Conservation (phyloP, 2,888 invertebrate species). For the Eurois occulta region DNA sequence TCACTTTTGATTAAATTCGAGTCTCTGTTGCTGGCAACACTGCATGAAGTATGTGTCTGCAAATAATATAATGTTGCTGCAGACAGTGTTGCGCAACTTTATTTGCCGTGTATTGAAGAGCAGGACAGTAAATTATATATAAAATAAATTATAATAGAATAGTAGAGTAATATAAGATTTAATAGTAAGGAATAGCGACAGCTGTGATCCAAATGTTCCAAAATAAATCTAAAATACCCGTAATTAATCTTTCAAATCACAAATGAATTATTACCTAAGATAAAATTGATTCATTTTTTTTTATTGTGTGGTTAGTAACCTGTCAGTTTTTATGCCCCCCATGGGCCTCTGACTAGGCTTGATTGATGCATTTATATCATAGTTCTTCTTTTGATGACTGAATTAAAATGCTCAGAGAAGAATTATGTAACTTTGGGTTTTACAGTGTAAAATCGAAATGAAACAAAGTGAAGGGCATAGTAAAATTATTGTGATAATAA, state of each 20-base stretch:
- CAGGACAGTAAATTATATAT: slow-evolving; percentile 20
- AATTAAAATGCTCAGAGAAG: background rate
- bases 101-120: background rate
- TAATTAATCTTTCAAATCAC: background rate
- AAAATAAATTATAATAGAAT: too few relatives aligned
- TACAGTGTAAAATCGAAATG: background rate
- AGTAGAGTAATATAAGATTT: background rate
- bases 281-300: slow-evolving; percentile 10
- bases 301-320: too few relatives aligned
- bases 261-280: background rate
- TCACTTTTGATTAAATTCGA: background rate
- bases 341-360: too few relatives aligned
- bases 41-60: background rate
- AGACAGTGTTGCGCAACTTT: background rate
- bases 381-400: background rate
- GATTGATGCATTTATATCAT: background rate
- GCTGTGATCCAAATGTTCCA: slow-evolving; percentile 12
- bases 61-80: background rate
- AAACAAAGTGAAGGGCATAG: background rate
- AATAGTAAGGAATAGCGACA: background rate
- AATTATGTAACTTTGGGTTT: background rate
- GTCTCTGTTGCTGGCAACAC: slow-evolving; percentile 9
- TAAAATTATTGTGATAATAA: slow-evolving; percentile 17
- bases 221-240: background rate
- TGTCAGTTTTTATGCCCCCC: too few relatives aligned